phyloP scores from a whole-genome alignment of 2,888 invertebrate genomes.

The Papilio demoleus region DNA sequence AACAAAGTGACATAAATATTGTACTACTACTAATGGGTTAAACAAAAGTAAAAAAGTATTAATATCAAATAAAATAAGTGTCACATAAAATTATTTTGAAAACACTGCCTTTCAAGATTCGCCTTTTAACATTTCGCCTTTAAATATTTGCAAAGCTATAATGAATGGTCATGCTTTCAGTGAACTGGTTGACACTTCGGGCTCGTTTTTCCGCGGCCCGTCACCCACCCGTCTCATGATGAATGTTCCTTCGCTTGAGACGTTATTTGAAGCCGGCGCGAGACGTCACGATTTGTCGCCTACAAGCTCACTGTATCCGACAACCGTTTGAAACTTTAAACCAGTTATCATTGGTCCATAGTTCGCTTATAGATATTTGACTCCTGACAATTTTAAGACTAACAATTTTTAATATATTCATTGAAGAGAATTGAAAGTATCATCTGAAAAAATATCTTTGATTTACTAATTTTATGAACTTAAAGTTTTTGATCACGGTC shows the following conservation, averaged over 20 bases:
- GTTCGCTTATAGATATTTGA: constrained; percentile 11
- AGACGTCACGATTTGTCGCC: constrained; percentile 76
- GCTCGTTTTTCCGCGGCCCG: constrained; percentile 50
- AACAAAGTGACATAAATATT: too few species aligned
- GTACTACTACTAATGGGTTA: too few species aligned
- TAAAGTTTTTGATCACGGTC: neutral
- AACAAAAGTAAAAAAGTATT: too few species aligned
- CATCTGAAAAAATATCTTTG: too few species aligned
- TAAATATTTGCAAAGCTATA: constrained; percentile 44
- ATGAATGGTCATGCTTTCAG: constrained; percentile 48
- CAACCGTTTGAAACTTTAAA: constrained; percentile 68
- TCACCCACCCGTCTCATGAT: constrained; percentile 62
- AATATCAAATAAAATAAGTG: neutral
- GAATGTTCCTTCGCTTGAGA: constrained; percentile 56
- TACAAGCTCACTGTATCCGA: constrained; percentile 49
- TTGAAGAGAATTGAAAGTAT: neutral
- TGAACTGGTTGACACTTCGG: constrained; percentile 40
- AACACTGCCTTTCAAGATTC: neutral
- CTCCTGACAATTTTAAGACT: neutral
- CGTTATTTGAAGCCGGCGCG: constrained; percentile 49
- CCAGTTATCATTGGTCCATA: constrained; percentile 40
- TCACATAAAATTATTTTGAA: neutral
- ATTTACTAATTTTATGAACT: too few species aligned
- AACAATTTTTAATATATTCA: neutral
- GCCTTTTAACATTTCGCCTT: constrained; percentile 35